Evolutionary conservation across 53 echinoderm and acorn worm species (phyloP).

Genomic region (Mesocentrotus franciscanus): DNA sequence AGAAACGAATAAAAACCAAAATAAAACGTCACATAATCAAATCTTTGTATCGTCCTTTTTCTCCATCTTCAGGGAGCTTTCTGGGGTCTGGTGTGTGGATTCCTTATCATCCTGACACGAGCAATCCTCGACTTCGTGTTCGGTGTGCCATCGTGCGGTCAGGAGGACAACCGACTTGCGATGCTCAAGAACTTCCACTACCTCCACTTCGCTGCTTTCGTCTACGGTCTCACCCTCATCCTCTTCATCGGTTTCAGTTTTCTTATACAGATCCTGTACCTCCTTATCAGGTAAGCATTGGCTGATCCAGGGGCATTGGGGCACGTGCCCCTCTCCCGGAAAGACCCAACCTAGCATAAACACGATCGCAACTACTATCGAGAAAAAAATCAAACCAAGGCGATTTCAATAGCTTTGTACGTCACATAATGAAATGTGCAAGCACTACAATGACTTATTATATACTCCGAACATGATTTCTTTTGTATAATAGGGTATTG

Average conservation of each 20-base stretch:
- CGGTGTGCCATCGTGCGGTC: conserved; percentile 72
- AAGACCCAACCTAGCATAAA: background rate
- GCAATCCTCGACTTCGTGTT: conserved; percentile 78
- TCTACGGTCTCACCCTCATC: conserved; percentile 69
- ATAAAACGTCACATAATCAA: background rate
- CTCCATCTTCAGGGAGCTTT: conserved; percentile 77
- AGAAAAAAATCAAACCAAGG: too few species aligned
- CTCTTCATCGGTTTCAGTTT: conserved; percentile 72
- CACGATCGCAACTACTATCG: background rate
- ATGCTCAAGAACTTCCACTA: conserved; percentile 78
- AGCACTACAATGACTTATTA: too few species aligned
- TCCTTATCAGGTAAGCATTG: background rate
- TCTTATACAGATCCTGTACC: conserved; percentile 67
- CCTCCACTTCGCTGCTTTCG: conserved; percentile 78
- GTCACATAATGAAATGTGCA: too few species aligned
- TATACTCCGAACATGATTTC: too few species aligned
- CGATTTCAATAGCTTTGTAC: too few species aligned
- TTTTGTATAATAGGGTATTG: too few species aligned
- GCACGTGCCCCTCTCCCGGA: background rate
- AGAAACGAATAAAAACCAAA: too few species aligned
- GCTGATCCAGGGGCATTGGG: background rate
- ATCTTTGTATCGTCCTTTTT: background rate
- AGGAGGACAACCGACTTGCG: conserved; percentile 71
- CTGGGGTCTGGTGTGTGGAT: conserved; percentile 78
- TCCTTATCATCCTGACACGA: conserved; percentile 66